Evolutionary conservation across 2,888 invertebrate genomes (phyloP), one percentile per base, ranked within the genome.

Genomic region (Endotricha flammealis): DNA sequence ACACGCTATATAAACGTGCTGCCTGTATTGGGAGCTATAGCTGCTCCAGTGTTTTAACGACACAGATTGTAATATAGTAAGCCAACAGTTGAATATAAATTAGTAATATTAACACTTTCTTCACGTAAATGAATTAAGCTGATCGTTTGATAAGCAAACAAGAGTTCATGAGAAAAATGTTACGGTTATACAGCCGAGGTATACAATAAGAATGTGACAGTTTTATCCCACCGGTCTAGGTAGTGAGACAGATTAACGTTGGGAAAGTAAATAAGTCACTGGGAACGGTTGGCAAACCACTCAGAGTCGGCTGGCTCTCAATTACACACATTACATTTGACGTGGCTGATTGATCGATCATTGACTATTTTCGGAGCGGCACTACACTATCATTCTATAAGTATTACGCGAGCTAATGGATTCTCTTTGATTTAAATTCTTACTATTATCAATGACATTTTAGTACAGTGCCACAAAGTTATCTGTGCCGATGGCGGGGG

Each of bases 281-380:
- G 33, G 34, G 32, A 32, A 37, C 60, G 46, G 50, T 53, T 63
- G 66, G 65, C 66, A 51, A 42, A 53, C 47, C 46, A 42, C 42
- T 32, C 46, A 44, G 49, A 64, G 60, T 62, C 63, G 60, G 77
- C 72, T 76, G 68, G 73, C 67, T 39, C 53, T 51, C 46, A 53
- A 46, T 50, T 53, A 58, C 61, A 55, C 67, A 64, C n/a, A n/a
- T n/a, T n/a, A n/a, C n/a, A n/a, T n/a, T 65, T 64, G 66, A 66
- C 66, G 59, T 50, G 57, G 46, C 39, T 47, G 55, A 65, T 62
- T 71, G 72, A 77, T 78, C 63, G 70, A 73, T 72, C 52, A 52
- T 36, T 37, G 44, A 49, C 64, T 73, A 70, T 71, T 70, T 53
- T 61, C 41, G 59, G 48, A 14, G 4, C 10, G 17, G n/a, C 11